Percentiles rank a stretch among this genome's conserved stretches.
Evolutionary conservation across 2,797 vertebrate species (phyloP).

Genomic region (Gallirallus australis): DNA sequence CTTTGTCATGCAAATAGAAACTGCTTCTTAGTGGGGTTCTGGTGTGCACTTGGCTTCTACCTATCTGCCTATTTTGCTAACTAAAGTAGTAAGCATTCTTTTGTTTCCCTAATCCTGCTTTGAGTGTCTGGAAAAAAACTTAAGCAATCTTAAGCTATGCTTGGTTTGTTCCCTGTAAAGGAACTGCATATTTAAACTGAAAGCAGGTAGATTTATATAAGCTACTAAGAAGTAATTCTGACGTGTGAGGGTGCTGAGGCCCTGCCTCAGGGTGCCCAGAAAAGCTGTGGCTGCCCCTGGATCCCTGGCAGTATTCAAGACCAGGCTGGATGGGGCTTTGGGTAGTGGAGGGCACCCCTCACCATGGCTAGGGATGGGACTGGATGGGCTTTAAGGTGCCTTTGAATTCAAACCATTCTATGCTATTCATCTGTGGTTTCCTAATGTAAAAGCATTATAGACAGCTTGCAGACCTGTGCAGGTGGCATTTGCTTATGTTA

Average conservation of each 20-base stretch:
- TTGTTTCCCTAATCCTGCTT: not conserved
- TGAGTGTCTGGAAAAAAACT: not conserved
- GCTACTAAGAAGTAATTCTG: no score
- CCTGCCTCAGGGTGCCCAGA: no score
- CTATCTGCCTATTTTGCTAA: not conserved
- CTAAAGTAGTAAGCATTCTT: not conserved
- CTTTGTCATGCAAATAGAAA: not conserved
- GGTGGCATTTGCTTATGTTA: not conserved
- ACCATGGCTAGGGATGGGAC: no score
- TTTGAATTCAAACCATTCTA: no score
- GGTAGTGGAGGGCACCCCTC: no score
- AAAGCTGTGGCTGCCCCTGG: no score
- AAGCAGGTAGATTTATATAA: no score
- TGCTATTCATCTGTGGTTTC: not conserved
- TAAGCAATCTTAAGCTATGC: not conserved
- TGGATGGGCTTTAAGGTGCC: no score
- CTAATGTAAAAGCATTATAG: not conserved
- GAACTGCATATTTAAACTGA: no score
- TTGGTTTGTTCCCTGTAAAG: not conserved
- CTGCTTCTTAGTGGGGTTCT: not conserved
- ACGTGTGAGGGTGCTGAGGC: no score
- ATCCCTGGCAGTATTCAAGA: no score
- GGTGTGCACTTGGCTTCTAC: not conserved
- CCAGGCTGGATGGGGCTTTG: no score
- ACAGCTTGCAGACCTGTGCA: not conserved